Conservation (phyloP, 2,888 invertebrate species). For the Drosophila emarginata region DNA sequence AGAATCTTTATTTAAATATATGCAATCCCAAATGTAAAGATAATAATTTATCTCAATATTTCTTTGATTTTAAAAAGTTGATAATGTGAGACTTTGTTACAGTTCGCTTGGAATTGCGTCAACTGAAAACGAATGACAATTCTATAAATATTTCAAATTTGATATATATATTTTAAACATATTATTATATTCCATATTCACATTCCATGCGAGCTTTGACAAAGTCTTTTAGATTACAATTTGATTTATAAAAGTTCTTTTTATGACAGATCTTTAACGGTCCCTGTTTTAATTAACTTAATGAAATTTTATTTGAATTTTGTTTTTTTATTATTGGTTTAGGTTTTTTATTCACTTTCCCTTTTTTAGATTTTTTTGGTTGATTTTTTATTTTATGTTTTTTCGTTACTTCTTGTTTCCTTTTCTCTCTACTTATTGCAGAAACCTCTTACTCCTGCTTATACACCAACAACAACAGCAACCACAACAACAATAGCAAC, state of each 20-base stretch:
- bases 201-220: background rate
- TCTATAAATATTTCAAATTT: background rate
- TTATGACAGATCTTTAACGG: conserved; percentile 14
- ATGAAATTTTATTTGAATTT: background rate
- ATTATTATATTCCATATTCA: background rate
- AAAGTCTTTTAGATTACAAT: background rate
- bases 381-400: conserved; percentile 69
- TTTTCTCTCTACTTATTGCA: conserved; percentile 81
- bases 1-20: background rate
- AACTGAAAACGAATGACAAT: background rate
- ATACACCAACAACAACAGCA: conserved; percentile 51
- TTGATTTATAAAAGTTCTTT: background rate
- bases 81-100: background rate
- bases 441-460: conserved; percentile 79
- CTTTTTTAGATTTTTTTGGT: conserved; percentile 44
- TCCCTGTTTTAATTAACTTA: conserved; percentile 5
- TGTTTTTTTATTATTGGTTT: background rate
- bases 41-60: background rate
- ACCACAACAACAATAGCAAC: conserved; percentile 46
- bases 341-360: conserved; percentile 14
- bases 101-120: background rate
- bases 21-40: background rate
- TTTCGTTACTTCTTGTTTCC: conserved; percentile 76
- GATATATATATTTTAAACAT: no score
- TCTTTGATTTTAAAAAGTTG: background rate